Evolutionary conservation across 1,140 invertebrate genomes (phyloP).

Genomic region (Galleria mellonella): DNA sequence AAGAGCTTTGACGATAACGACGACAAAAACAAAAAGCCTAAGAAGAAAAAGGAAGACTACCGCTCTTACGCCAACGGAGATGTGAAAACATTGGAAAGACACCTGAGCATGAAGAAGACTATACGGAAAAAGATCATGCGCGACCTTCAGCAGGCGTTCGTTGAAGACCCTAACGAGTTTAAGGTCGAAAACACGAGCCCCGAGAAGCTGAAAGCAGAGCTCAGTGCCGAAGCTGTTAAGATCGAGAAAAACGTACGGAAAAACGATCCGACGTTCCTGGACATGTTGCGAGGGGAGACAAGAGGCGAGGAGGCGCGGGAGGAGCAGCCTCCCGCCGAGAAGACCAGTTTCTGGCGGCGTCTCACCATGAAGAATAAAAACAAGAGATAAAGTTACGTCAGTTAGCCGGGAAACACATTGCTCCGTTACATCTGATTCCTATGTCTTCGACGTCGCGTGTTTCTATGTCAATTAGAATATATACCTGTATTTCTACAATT

Average conservation of each 20-base stretch:
- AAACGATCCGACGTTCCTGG: conserved; percentile 80
- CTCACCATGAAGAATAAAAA: conserved; percentile 82
- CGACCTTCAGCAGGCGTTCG: conserved; percentile 84
- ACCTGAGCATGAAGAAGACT: conserved; percentile 91
- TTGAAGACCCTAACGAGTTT: conserved; percentile 84
- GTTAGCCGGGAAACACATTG: conserved; percentile 17
- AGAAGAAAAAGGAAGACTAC: conserved; percentile 79
- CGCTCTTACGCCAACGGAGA: conserved; percentile 79
- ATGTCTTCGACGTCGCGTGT: conserved; percentile 3
- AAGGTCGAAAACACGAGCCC: conserved; percentile 79
- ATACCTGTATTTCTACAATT: conserved; percentile 1
- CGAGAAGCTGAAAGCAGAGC: conserved; percentile 80
- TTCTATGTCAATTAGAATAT: conserved; percentile 10
- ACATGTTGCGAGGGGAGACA: conserved; percentile 79
- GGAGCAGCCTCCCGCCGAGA: conserved; percentile 77
- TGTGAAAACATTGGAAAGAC: conserved; percentile 85
- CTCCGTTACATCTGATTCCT: conserved; percentile 17
- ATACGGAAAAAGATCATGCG: conserved; percentile 90
- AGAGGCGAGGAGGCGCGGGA: conserved; percentile 70
- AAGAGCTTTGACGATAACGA: conserved; percentile 64
- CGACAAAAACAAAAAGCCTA: conserved; percentile 75
- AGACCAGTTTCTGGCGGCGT: conserved; percentile 82
- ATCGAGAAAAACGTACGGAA: conserved; percentile 78
- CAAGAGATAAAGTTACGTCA: conserved; percentile 76
- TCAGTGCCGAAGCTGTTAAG: conserved; percentile 80